phyloP scores from a whole-genome alignment of 2,113 vertebrate genomes.

The Perca schrenkii region DNA sequence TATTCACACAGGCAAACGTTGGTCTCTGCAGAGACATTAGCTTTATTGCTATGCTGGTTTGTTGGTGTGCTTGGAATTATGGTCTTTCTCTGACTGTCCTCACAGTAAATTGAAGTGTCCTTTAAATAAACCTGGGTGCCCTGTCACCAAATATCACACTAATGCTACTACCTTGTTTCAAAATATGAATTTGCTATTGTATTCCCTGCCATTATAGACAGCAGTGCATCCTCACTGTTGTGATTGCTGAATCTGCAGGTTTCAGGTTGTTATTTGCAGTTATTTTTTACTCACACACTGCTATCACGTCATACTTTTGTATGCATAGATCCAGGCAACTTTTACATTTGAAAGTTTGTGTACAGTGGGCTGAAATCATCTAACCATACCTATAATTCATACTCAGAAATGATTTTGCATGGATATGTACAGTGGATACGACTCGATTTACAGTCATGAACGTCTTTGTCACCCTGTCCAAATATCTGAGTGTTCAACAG shows the following conservation, averaged over 20 bases:
- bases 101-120: slow-evolving; percentile 29
- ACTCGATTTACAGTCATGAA: background rate
- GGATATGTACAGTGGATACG: background rate
- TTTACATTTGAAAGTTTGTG: slow-evolving; percentile 27
- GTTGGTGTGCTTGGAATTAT: slow-evolving; percentile 29
- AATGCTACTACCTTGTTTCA: background rate
- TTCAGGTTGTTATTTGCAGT: slow-evolving; percentile 42
- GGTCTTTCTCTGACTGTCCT: slow-evolving; percentile 4
- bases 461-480: background rate
- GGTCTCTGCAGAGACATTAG: slow-evolving; percentile 21
- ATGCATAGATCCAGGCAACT: slow-evolving; percentile 33
- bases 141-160: slow-evolving; percentile 30
- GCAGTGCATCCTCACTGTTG: slow-evolving; percentile 4
- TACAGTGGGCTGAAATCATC: slow-evolving; percentile 23
- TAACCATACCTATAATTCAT: background rate
- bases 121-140: slow-evolving; percentile 25
- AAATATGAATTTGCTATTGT: slow-evolving; percentile 33
- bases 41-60: background rate
- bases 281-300: slow-evolving; percentile 20
- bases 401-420: background rate
- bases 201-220: slow-evolving; percentile 27
- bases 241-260: slow-evolving; percentile 54
- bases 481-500: slow-evolving; percentile 1
- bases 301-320: slow-evolving; percentile 16
- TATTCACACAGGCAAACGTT: slow-evolving; percentile 28